Base-by-base conservation (phyloP, 1,140 invertebrate genomes). In the Drosophila littoralis region DNA sequence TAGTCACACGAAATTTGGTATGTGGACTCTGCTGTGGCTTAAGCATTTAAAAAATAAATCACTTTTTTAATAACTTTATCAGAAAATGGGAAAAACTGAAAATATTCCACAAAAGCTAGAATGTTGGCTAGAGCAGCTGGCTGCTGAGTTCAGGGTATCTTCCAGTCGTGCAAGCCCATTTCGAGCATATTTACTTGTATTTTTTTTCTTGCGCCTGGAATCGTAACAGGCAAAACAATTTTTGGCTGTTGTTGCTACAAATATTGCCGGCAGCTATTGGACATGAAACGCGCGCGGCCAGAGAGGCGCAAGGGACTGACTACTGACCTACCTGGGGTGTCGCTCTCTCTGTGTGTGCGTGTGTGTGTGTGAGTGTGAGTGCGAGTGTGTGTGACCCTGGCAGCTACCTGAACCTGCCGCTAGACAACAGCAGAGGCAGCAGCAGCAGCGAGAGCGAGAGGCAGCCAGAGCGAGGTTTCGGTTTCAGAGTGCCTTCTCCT, bases 191-290 rank as follows among this genome's bases (percentile, higher is more conserved):
- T 28, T 22, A 50, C 35, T 64, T 38, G 42, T 43, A 43, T 13
- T 22, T 45, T 7, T 7, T 45, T 45, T 50, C 22, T 22, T 22
- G 17, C 9, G 52, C 35, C 15, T 55, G 52, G 70, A 51, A 63
- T 61, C 66, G 54, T 36, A 15, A 32, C 36, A 66, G 12, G 7
- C 13, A 59, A 50, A 65, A 65, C 33, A 57, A 69, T 57, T 65
- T 52, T 63, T 43, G 45, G 45, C 50, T 71, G 40, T 52, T 28
- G 48, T 52, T 28, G 22, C 22, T 65, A 42, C 59, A 67, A 74
- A 74, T 65, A 60, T 43, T 63, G 73, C 75, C 73, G 45, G n/a
- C 51, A 58, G 75, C 72, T 64, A 61, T 76, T 72, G 61, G 69
- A 66, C 46, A 66, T 52, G 54, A 59, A 63, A 61, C 59, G 60